Base-by-base conservation (phyloP, 2,888 invertebrate species). In the Halocaridina rubra region DNA sequence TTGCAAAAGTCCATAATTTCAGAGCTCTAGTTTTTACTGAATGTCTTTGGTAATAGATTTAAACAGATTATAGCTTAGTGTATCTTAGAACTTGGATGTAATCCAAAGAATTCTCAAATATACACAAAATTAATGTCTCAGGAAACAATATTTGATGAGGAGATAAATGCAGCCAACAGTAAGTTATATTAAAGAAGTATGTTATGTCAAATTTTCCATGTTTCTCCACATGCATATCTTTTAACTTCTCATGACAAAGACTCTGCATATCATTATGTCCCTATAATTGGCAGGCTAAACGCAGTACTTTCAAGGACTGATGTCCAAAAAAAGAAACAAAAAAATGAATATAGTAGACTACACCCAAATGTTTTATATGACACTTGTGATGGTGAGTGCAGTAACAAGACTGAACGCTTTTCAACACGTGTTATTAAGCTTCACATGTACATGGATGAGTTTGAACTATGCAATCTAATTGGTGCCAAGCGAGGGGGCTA, bases 391-490 rank as follows among this genome's bases (percentile, higher is more conserved):
- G 32, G n/a, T 69, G 53, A 53, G 53, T 53, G 53, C 53, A 53
- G 53, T 53, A 53, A 53, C 19, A 53, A 53, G 13, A 53, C 53
- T 53, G 53, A 53, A 53, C 53, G 53, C 53, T 53, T 19, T 53
- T 53, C 53, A 53, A 53, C 71, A 71, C 2, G 19, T 32, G 27
- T 19, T 32, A 30, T 71, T 30, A 71, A 30, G 19, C 19, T 71
- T 19, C 71, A 71, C 19, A 13, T 71, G 30, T 71, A 71, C 29
- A 13, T 71, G 3, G 71, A 71, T 71, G 71, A 71, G 19, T 71
- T 71, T 32, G 71, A 71, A 32, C 16, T 71, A 7, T 71, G 71
- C 71, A 71, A 71, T 32, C 71, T 32, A n/a, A 71, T 71, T 32
- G 13, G 71, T n/a, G 30, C 71, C 16, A 71, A 71, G 30, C 30